Evolutionary conservation across 2,888 invertebrate species (phyloP), one percentile per base, ranked within the genome.

Genomic region (Tenodera sinensis): DNA sequence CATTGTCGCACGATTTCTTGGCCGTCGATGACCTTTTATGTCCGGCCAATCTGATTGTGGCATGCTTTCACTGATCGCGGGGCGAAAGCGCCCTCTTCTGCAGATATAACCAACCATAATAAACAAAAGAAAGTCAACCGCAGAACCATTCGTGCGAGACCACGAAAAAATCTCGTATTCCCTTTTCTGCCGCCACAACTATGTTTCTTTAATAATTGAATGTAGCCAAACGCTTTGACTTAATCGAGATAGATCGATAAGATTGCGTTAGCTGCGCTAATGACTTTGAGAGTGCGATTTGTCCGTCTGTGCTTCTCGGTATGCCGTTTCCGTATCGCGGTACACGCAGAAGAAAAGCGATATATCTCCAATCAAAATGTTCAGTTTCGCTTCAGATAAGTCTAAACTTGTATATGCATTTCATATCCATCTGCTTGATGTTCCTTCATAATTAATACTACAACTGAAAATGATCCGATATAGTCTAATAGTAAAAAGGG

Each of bases 101-200:
- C 27, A 47, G 85, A 85, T 85, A 85, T 54, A 47, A 85, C 14
- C 28, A 84, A 9, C 20, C 15, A 84, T 84, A 84, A 84, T 84
- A 85, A 47, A 85, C 47, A 34, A 27, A 85, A 86, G 86, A 86
- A 86, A 86, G 86, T 86, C 81, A 86, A 28, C 81, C 81, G n/a
- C 81, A 47, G 20, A 85, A 14, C 28, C 25, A 15, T 85, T 86
- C 86, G 86, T 86, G 86, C 86, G 81, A 25, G 86, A 86, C 86
- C 86, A 28, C n/a, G 25, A 71, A 71, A 25, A 20, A 71, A 71
- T 71, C 54, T 71, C 54, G 54, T 81, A 86, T 86, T 86, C 28
- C 81, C 54, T 86, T 20, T 71, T 71, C 54, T 71, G 54, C 54
- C 54, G 54, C 54, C 54, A 71, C 54, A 71, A 71, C 54, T 71